These are phyloP conservation scores for Calliscelio sp. DNA, from an alignment of 2,888 invertebrate genomes.

Conservation along the genomic window DNA sequence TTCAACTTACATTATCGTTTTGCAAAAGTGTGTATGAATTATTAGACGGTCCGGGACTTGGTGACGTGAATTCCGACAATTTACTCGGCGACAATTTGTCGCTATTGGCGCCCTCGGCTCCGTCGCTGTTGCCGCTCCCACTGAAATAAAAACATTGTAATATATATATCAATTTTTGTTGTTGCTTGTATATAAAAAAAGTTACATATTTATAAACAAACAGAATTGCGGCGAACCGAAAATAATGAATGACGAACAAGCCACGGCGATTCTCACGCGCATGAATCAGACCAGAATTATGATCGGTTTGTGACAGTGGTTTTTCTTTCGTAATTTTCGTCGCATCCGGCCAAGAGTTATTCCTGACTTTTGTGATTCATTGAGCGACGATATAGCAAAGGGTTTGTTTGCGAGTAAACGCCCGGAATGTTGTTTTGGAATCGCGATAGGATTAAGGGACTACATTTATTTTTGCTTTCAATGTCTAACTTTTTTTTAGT, in stretches of 20 bases:
- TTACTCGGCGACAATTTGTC: slow-evolving; percentile 84
- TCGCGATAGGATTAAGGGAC: neutral
- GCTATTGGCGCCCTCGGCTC: slow-evolving; percentile 86
- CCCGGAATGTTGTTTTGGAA: slow-evolving; percentile 26
- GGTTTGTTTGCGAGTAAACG: slow-evolving; percentile 36
- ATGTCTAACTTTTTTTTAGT: too few relatives aligned
- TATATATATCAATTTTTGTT: too few relatives aligned
- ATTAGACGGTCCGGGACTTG: slow-evolving; percentile 84
- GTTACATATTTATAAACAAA: too few relatives aligned
- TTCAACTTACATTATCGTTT: slow-evolving; percentile 82
- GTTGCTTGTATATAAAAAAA: too few relatives aligned
- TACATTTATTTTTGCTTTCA: neutral
- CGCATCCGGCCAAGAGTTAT: slow-evolving; percentile 33
- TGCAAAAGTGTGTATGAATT: slow-evolving; percentile 83
- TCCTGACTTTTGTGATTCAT: slow-evolving; percentile 39
- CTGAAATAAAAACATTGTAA: slow-evolving; percentile 83
- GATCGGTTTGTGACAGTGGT: slow-evolving; percentile 31
- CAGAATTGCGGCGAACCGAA: neutral
- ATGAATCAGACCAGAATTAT: slow-evolving; percentile 51
- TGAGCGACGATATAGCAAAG: slow-evolving; percentile 6
- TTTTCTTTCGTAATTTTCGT: slow-evolving; percentile 37
- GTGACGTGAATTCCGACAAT: slow-evolving; percentile 83
- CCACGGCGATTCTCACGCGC: neutral
- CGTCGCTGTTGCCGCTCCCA: slow-evolving; percentile 88
- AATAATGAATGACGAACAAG: slow-evolving; percentile 49